Evolutionary conservation across 2,888 invertebrate species (phyloP), one percentile per base, ranked within the genome.

Genomic region (Hecatera dysodea): DNA sequence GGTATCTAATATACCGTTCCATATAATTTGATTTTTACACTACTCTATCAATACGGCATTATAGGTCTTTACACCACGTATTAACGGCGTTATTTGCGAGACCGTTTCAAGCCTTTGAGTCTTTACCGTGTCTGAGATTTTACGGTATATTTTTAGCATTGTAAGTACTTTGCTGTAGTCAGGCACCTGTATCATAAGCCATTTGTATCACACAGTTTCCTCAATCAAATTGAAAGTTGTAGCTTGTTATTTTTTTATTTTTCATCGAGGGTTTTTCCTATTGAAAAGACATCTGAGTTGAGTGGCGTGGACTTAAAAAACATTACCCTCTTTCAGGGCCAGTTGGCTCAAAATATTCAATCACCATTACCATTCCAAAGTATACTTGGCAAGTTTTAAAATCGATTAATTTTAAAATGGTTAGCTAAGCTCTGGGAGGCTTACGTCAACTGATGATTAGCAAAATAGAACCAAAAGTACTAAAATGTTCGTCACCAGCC

Each of bases 11-110:
- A 27, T 24, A 59, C 44, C 19, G 8, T 36, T 36, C 48, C 24
- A 6, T 67, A 36, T 46, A 66, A 59, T 48, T 29, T 22, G 36
- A 36, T 15, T 24, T 44, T 46, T 44, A 60, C n/a, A 36, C 27
- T 19, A 55, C 46, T 15, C 11, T 53, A 60, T 73, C 73, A 53
- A 39, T 42, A 71, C 50, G 48, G 29, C 22, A 73, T 33, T 33
- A 61, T 42, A 60, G 33, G 8, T 73, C 62, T 73, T 61, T 36
- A 19, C 7, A 3, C 19, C 33, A 22, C 8, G 15, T 22, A 9
- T 12, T 24, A 17, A 55, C 0, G 29, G 9, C 9, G 19, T 7
- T 39, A 39, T 46, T 53, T 8, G 9, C 39, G 15, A 42, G 1
- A 36, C 1, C 24, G 15, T n/a, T 69, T 36, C 36, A 11, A 4